Evolutionary conservation across 2,797 vertebrate genomes (phyloP).

Genomic region (Thamnophis elegans): DNA sequence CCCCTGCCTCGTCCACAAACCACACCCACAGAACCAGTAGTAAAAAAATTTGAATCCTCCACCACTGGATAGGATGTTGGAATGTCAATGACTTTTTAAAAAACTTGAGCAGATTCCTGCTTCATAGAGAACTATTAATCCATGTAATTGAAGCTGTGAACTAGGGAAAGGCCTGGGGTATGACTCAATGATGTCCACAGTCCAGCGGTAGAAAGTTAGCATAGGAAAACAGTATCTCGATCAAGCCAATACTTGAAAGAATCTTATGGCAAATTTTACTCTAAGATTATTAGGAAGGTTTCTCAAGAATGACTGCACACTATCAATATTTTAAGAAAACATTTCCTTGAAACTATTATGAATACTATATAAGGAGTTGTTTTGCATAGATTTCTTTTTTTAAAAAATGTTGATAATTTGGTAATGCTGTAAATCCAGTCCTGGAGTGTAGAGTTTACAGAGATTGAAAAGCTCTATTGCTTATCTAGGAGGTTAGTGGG

Average conservation of each 20-base stretch:
- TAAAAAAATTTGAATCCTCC: too few relatives aligned
- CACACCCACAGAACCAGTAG: too few relatives aligned
- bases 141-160: neutral
- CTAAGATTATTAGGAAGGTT: neutral
- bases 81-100: neutral
- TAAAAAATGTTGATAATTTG: neutral
- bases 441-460: neutral
- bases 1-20: too few relatives aligned
- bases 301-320: neutral
- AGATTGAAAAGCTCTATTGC: constrained; percentile 12
- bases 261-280: neutral
- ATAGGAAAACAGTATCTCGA: neutral
- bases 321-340: constrained; percentile 7
- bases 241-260: neutral
- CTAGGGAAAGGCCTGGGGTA: neutral
- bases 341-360: neutral
- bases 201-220: neutral
- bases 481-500: constrained; percentile 12
- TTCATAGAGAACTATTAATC: neutral
- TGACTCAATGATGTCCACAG: neutral
- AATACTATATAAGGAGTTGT: neutral
- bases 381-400: neutral
- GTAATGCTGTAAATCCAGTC: neutral
- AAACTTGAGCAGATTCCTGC: neutral
- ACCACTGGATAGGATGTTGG: neutral